Evolutionary conservation across 2,797 vertebrate species (phyloP), one percentile per base, ranked within the genome.

Genomic region (Sebastes reedi): DNA sequence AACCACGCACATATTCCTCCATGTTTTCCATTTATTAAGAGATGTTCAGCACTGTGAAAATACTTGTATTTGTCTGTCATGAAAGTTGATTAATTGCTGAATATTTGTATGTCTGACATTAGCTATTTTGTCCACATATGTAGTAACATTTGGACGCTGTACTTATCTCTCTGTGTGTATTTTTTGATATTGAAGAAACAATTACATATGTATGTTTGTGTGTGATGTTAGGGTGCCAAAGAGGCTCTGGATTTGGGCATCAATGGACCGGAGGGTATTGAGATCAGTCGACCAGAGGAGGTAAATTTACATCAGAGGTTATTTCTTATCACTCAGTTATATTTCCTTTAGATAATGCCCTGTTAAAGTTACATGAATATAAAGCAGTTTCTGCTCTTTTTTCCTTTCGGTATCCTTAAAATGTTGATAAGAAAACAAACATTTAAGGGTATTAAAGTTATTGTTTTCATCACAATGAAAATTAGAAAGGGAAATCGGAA

Each of bases 261-360:
- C 88, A 92, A 70, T 86, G 94, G 94, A 88, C 94, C 94, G 0
- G 94, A 95, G 71, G 94, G 94, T 1, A 94, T 94, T 67, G 94
- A 94, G 79, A 91, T 95, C 87, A 95, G 94, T 78, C 90, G 94
- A 79, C 94, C 94, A 77, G 94, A 95, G 60, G 94, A 95, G 92
- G 94, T 94, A 81, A 73, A 22, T 39, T 70, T 20, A 39, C 27
- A 55, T 36, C 1, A 1, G n/a, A 20, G 18, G 20, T 62, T 3
- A 55, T 29, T n/a, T 46, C 13, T 64, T 7, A 22, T 77, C 16
- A 32, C 9, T 65, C 14, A 4, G 3, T 10, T 10, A 6, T 13
- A 46, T 10, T 30, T 12, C 14, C 6, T 56, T 69, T 25, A 36
- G 8, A 6, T 32, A 3, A 27, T 14, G 5, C 4, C 8, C n/a